A percentile compares a stretch with the other conserved stretches of the same genome.
These are phyloP conservation scores for Monopis laevigella DNA, from an alignment of 2,888 invertebrate species.

Conservation along the genomic window DNA sequence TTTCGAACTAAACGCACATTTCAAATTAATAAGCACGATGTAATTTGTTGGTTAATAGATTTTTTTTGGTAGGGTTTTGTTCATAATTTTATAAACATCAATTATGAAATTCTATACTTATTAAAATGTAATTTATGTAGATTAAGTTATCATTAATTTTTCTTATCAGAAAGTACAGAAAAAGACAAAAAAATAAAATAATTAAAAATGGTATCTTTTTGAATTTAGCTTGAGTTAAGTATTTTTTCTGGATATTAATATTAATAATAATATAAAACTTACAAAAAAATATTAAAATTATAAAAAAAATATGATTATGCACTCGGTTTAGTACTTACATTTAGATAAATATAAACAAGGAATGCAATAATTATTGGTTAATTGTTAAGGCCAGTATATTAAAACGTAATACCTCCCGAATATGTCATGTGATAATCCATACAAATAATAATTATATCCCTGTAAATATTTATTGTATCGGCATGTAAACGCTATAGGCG, in stretches of 20 bases:
- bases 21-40: no score
- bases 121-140: no score
- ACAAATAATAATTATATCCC: background rate
- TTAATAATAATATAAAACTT: background rate
- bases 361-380: no score
- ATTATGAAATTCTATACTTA: no score
- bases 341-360: no score
- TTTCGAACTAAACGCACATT: no score
- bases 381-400: slow-evolving; percentile 9
- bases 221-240: slow-evolving; percentile 1
- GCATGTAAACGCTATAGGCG: no score
- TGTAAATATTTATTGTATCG: background rate
- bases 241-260: background rate
- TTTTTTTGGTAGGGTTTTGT: no score
- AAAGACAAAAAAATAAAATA: slow-evolving; percentile 6
- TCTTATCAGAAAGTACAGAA: no score
- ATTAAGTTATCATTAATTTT: no score
- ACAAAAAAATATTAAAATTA: background rate
- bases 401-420: slow-evolving; percentile 2
- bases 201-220: background rate
- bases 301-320: slow-evolving; percentile 2
- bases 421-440: background rate
- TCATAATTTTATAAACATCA: no score
- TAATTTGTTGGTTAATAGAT: no score
- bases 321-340: slow-evolving; percentile 11